A percentile compares a stretch with the other conserved stretches of the same genome.
Conservation (phyloP, 2,888 invertebrate species). For the Pandemis heparana region DNA sequence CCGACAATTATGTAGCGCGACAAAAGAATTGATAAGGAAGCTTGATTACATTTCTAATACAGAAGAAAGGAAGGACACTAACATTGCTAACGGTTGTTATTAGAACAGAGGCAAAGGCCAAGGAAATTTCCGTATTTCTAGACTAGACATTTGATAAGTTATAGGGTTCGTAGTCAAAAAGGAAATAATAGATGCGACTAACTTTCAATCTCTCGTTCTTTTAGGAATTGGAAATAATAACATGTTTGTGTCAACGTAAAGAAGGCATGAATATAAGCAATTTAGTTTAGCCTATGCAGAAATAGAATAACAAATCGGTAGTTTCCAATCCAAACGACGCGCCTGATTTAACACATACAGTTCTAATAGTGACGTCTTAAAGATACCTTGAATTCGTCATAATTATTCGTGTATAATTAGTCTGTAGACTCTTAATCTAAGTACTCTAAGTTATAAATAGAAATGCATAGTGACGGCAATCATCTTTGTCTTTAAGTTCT, state of each 20-base stretch:
- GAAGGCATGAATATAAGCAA: not conserved
- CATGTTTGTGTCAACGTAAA: not conserved
- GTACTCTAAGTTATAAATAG: not conserved
- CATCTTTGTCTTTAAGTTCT: not conserved
- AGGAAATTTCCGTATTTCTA: too few relatives aligned
- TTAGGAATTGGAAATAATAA: not conserved
- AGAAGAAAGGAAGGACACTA: not conserved
- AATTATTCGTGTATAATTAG: not conserved
- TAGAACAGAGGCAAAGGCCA: not conserved
- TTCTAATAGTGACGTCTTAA: not conserved
- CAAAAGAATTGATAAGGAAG: slow-evolving; percentile 37
- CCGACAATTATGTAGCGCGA: not conserved
- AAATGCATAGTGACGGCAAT: not conserved
- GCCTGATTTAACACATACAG: not conserved
- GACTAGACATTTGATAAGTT: too few relatives aligned
- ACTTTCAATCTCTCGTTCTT: too few relatives aligned
- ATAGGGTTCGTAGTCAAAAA: too few relatives aligned
- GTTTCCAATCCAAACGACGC: not conserved
- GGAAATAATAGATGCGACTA: too few relatives aligned
- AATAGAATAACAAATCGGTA: not conserved
- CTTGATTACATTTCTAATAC: slow-evolving; percentile 14
- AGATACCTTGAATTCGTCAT: not conserved
- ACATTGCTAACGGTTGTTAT: not conserved
- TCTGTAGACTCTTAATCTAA: too few relatives aligned
- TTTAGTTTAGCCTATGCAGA: too few relatives aligned